Conservation (phyloP, 1,140 invertebrate genomes). For the Nymphalis io region DNA sequence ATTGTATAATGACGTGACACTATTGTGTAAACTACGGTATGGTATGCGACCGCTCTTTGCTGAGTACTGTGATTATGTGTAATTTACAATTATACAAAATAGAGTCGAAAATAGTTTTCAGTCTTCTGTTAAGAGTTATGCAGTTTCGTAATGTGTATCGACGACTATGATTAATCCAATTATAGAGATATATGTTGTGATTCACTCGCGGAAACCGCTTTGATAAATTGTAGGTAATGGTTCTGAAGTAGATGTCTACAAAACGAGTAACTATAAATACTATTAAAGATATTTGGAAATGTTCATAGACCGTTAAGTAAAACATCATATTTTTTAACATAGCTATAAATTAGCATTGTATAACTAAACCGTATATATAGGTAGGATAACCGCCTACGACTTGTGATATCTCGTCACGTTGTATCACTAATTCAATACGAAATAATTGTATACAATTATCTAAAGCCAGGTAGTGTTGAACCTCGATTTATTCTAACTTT, state of each 20-base stretch:
- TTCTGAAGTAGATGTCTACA: slow-evolving; percentile 38
- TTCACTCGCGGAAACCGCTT: slow-evolving; percentile 36
- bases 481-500: slow-evolving; percentile 73
- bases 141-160: slow-evolving; percentile 56
- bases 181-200: slow-evolving; percentile 25
- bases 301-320: slow-evolving; percentile 23
- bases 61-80: slow-evolving; percentile 66
- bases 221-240: slow-evolving; percentile 21
- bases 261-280: slow-evolving; percentile 32
- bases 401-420: slow-evolving; percentile 49
- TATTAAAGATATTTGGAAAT: slow-evolving; percentile 33
- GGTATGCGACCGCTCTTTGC: slow-evolving; percentile 46
- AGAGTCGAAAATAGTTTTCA: slow-evolving; percentile 80
- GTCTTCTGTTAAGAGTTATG: slow-evolving; percentile 77
- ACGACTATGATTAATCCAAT: slow-evolving; percentile 51
- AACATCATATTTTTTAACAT: slow-evolving; percentile 45
- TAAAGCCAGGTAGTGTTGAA: slow-evolving; percentile 77
- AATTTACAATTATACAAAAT: slow-evolving; percentile 79
- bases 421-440: slow-evolving; percentile 63
- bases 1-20: slow-evolving; percentile 77
- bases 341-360: slow-evolving; percentile 44
- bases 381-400: slow-evolving; percentile 46
- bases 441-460: slow-evolving; percentile 79
- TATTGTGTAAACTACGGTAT: slow-evolving; percentile 60
- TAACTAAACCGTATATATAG: slow-evolving; percentile 61